Evolutionary conservation across 2,797 vertebrate species (phyloP), one percentile per base, ranked within the genome.

Genomic region (Micropoecilia bifurca): DNA sequence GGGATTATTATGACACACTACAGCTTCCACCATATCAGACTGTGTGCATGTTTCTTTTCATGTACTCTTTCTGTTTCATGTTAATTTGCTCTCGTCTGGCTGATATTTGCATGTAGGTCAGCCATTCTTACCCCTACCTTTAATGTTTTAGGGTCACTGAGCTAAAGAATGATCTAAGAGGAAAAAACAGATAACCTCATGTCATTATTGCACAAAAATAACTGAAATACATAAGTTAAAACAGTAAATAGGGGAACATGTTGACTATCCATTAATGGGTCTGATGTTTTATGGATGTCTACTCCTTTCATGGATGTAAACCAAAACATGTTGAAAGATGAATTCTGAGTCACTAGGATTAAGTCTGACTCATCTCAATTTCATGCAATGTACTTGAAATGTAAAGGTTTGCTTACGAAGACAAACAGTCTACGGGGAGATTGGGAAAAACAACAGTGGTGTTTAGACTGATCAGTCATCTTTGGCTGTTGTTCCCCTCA

Each of bases 391-490:
- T 4, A 0, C 22, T 39, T 16, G 48, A 20, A 30, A 53, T 45
- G 45, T 41, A 3, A 5, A 73, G 72, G 25, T 39, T 53, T 0
- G 9, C 45, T n/a, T 20, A 73, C 33, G 72, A 78, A 76, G 28
- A 77, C 46, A 48, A 45, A 69, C 12, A 43, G 66, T 41, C 66
- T 69, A 14, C 9, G 1, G 10, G 39, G 22, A n/a, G 66, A n/a
- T n/a, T 43, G 39, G 12, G 12, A 48, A 73, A 74, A 47, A 3
- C 18, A 41, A 9, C 22, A n/a, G 25, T 74, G 6, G 72, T 55
- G 3, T 41, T 50, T 66, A 59, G 73, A 61, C 10, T 68, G 13
- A 76, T 82, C 43, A 82, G 78, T 85, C 22, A 73, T 71, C 69
- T 77, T 74, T 72, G 3, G 61, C 28, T 71, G 45, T 73, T 63